These are phyloP conservation scores for Cepaea nemoralis DNA, from an alignment of 1,140 invertebrate species.

Conservation along the genomic window DNA sequence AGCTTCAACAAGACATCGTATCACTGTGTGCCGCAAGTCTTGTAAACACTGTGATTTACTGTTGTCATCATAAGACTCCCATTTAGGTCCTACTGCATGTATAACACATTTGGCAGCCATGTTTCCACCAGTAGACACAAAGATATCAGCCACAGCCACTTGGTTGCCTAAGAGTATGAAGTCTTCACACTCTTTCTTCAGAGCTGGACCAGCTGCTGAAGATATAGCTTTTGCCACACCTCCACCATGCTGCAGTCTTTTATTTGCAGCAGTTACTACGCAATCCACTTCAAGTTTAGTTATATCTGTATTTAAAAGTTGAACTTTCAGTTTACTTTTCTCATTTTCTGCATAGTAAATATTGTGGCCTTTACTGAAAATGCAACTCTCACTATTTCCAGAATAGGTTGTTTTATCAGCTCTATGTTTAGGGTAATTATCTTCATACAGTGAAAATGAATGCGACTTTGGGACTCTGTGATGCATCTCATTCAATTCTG, in stretches of 20 bases:
- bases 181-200: constrained; percentile 47
- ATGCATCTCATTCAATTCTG: neutral
- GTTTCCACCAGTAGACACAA: constrained; percentile 49
- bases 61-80: constrained; percentile 27
- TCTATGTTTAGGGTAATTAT: neutral
- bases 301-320: constrained; percentile 79
- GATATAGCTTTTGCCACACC: constrained; percentile 88
- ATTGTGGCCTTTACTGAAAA: neutral
- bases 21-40: constrained; percentile 46
- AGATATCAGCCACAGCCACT: constrained; percentile 45
- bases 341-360: neutral
- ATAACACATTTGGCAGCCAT: constrained; percentile 52
- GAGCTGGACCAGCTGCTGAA: constrained; percentile 46
- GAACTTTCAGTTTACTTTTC: constrained; percentile 39
- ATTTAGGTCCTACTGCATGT: constrained; percentile 56
- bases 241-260: constrained; percentile 81
- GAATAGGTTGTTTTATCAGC: neutral
- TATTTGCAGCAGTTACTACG: constrained; percentile 93
- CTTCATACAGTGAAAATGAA: neutral
- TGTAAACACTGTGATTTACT: constrained; percentile 45
- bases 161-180: constrained; percentile 45
- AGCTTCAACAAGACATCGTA: constrained; percentile 47
- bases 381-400: neutral
- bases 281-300: constrained; percentile 86
- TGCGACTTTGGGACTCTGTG: neutral